Evolutionary conservation across 2,113 vertebrate species (phyloP).

Genomic region (Excalfactoria chinensis): DNA sequence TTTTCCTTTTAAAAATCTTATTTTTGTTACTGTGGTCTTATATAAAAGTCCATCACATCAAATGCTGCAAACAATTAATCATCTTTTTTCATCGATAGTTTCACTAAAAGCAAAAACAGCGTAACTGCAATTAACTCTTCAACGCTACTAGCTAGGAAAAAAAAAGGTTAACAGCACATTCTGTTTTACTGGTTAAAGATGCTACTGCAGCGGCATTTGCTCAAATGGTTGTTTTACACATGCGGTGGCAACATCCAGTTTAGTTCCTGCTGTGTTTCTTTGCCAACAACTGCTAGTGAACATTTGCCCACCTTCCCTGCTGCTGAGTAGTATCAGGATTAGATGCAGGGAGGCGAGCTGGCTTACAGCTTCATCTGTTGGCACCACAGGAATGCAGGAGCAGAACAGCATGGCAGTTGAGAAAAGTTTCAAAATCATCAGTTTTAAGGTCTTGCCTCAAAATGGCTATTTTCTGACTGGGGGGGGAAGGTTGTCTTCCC

Average conservation of each 20-base stretch:
- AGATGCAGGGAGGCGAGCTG: slow-evolving; percentile 69
- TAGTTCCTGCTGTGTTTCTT: slow-evolving; percentile 76
- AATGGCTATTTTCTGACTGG: slow-evolving; percentile 40
- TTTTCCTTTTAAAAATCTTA: slow-evolving; percentile 3
- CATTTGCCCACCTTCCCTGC: slow-evolving; percentile 75
- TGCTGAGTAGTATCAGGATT: slow-evolving; percentile 72
- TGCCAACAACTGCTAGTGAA: slow-evolving; percentile 75
- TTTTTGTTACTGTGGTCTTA: not conserved
- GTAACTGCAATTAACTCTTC: not conserved
- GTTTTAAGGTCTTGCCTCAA: slow-evolving; percentile 65
- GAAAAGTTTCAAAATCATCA: slow-evolving; percentile 74
- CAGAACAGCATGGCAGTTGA: slow-evolving; percentile 68
- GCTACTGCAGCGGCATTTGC: slow-evolving; percentile 60
- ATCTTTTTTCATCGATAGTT: not conserved
- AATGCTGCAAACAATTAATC: not conserved
- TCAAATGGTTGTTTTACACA: slow-evolving; percentile 65
- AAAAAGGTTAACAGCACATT: slow-evolving; percentile 61
- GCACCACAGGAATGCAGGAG: slow-evolving; percentile 68
- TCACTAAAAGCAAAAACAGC: not conserved
- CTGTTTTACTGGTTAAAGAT: slow-evolving; percentile 57
- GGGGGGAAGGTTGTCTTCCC: not conserved
- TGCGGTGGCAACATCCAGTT: slow-evolving; percentile 63
- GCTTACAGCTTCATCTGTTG: slow-evolving; percentile 77
- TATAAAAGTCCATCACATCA: not conserved
- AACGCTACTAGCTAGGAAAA: slow-evolving; percentile 35